phyloP scores from a whole-genome alignment of 2,888 invertebrate genomes.

The Achlya flavicornis region DNA sequence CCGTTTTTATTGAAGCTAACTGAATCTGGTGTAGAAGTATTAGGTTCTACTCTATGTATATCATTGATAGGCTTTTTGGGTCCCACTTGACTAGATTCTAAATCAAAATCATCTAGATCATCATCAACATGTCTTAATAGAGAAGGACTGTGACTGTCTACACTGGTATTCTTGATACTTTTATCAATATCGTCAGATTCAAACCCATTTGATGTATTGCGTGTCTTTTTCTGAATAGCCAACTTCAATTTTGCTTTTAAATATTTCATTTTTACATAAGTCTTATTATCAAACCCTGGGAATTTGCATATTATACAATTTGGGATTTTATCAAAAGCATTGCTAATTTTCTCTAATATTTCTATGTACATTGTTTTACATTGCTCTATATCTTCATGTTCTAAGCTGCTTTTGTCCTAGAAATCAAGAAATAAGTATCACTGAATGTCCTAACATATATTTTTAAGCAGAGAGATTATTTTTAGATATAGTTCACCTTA shows the following conservation, averaged over 20 bases:
- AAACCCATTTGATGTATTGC: conserved; percentile 36
- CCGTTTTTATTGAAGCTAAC: conserved; percentile 42
- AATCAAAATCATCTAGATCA: conserved; percentile 57
- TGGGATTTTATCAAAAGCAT: conserved; percentile 86
- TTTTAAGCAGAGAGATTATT: not conserved
- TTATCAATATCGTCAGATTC: conserved; percentile 32
- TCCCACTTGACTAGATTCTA: conserved; percentile 42
- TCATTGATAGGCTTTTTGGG: conserved; percentile 30
- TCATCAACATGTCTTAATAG: conserved; percentile 41
- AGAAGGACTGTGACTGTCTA: conserved; percentile 38
- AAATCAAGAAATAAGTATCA: conserved; percentile 19
- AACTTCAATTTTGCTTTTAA: conserved; percentile 83
- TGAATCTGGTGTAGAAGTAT: conserved; percentile 64
- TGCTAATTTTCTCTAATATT: conserved; percentile 85
- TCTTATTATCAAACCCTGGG: conserved; percentile 83
- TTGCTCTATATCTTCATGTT: conserved; percentile 49
- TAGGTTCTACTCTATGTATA: conserved; percentile 19
- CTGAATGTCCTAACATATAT: not conserved
- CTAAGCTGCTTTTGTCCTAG: conserved; percentile 39
- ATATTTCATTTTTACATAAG: conserved; percentile 83
- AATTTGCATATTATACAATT: conserved; percentile 84
- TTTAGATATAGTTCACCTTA: conserved; percentile 40
- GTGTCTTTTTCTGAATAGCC: conserved; percentile 68
- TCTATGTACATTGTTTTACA: conserved; percentile 83
- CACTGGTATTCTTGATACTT: conserved; percentile 27